These are phyloP conservation scores for Pterostichus niger DNA, from an alignment of 2,888 invertebrate species.

Conservation along the genomic window DNA sequence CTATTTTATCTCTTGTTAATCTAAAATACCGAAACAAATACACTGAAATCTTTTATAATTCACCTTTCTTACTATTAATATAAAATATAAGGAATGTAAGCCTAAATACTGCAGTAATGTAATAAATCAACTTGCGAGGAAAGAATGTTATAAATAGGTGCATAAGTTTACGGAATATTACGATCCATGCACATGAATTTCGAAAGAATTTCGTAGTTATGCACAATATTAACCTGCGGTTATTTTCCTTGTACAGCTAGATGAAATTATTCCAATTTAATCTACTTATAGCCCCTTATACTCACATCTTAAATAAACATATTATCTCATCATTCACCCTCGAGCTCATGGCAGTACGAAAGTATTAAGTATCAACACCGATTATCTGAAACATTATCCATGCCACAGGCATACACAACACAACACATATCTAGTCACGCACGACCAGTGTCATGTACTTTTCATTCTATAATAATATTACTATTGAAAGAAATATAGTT, in stretches of 20 bases:
- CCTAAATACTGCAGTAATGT: not conserved
- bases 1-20: too few species aligned
- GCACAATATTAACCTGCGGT: constrained; percentile 19
- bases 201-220: constrained; percentile 11
- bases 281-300: constrained; percentile 8
- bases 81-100: too few species aligned
- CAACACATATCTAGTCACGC: not conserved
- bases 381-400: constrained; percentile 19
- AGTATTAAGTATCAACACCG: constrained; percentile 3
- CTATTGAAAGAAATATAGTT: too few species aligned
- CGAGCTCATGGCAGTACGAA: not conserved
- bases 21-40: too few species aligned
- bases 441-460: too few species aligned
- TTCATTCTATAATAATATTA: too few species aligned
- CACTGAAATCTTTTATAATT: too few species aligned
- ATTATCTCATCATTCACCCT: constrained; percentile 11
- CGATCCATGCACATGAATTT: constrained; percentile 10
- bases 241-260: not conserved
- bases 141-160: constrained; percentile 7
- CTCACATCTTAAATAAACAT: constrained; percentile 10
- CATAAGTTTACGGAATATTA: constrained; percentile 3
- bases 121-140: constrained; percentile 3
- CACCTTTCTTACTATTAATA: too few species aligned
- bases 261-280: constrained; percentile 18
- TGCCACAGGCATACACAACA: constrained; percentile 19